Evolutionary conservation across 2,113 vertebrate genomes (phyloP).

Genomic region (Platichthys flesus): DNA sequence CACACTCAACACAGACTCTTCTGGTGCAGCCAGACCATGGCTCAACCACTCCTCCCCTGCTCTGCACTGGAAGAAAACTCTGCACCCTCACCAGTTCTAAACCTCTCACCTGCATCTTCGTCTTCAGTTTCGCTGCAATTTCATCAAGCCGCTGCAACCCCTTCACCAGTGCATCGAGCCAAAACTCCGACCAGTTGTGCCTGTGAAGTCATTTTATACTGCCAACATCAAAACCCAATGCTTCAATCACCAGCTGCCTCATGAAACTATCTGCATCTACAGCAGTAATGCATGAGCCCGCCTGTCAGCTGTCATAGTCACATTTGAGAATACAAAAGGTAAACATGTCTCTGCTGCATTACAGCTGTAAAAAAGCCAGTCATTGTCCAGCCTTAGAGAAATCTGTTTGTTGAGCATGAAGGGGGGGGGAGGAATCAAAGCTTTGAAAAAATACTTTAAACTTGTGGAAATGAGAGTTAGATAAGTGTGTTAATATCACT

Average conservation of each 20-base stretch:
- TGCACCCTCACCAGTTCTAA: neutral
- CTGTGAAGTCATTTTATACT: constrained; percentile 24
- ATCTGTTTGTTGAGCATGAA: no score
- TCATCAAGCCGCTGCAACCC: neutral
- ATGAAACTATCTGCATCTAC: neutral
- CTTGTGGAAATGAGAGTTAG: neutral
- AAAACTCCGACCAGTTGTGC: constrained; percentile 23
- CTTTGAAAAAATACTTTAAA: no score
- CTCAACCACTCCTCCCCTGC: neutral
- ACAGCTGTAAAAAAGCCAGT: neutral
- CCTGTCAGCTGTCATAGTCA: neutral
- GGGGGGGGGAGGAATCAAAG: no score
- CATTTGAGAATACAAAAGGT: neutral
- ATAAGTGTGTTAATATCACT: neutral
- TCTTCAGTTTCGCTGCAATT: neutral
- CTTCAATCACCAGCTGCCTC: constrained; percentile 13
- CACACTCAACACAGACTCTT: neutral
- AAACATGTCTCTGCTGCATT: neutral
- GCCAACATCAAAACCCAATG: neutral
- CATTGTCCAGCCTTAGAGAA: neutral
- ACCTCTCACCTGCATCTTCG: neutral
- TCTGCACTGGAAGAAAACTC: neutral
- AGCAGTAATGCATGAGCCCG: neutral
- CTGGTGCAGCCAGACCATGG: neutral
- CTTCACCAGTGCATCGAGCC: constrained; percentile 5